Conservation (phyloP, 2,888 invertebrate species). For the Nesidiocoris tenuis region DNA sequence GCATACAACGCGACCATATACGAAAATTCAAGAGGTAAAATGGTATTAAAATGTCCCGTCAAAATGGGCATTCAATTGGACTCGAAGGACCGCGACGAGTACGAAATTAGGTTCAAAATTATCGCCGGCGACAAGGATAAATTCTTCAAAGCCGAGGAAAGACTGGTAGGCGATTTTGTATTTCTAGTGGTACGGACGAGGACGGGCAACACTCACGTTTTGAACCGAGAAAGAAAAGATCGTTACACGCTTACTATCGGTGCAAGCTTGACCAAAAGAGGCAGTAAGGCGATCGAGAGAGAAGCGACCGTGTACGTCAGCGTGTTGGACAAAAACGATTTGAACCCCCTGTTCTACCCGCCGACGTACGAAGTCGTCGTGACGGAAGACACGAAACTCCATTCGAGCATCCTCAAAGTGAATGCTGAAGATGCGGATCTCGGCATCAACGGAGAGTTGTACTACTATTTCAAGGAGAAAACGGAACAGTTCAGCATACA, state of each 20-base stretch:
- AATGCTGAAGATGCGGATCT: slow-evolving; percentile 92
- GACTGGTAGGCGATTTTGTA: slow-evolving; percentile 87
- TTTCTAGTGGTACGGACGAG: slow-evolving; percentile 85
- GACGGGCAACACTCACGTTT: slow-evolving; percentile 78
- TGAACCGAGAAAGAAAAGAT: slow-evolving; percentile 89
- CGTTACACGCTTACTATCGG: slow-evolving; percentile 74
- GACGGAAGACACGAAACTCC: slow-evolving; percentile 82
- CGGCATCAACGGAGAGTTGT: slow-evolving; percentile 92
- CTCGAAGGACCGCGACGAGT: slow-evolving; percentile 34
- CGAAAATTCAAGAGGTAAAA: slow-evolving; percentile 87
- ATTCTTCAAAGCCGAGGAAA: slow-evolving; percentile 87
- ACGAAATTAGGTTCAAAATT: slow-evolving; percentile 78
- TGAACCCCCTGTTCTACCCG: slow-evolving; percentile 88
- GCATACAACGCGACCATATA: slow-evolving; percentile 84
- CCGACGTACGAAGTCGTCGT: slow-evolving; percentile 80
- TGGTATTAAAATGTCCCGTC: slow-evolving; percentile 68
- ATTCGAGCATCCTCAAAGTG: slow-evolving; percentile 74
- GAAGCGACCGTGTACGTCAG: slow-evolving; percentile 69
- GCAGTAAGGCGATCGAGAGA: slow-evolving; percentile 63
- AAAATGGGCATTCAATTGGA: slow-evolving; percentile 70
- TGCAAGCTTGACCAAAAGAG: slow-evolving; percentile 63
- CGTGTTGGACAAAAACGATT: slow-evolving; percentile 82
- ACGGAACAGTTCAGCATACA: slow-evolving; percentile 87
- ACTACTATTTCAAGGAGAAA: slow-evolving; percentile 81
- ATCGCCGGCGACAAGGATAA: slow-evolving; percentile 81